Evolutionary conservation across 1,140 invertebrate species (phyloP).

Genomic region (Philaenus spumarius): DNA sequence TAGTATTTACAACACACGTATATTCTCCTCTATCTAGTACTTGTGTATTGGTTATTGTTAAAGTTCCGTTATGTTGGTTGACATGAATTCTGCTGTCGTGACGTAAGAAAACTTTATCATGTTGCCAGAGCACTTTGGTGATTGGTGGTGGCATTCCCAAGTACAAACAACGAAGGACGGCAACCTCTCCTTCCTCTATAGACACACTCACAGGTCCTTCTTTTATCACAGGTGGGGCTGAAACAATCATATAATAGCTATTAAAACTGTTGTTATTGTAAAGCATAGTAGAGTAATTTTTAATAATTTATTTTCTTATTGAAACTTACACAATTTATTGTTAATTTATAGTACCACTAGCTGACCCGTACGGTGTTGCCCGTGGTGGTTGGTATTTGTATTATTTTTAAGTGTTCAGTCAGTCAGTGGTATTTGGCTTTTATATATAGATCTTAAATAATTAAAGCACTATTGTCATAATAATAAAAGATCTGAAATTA

Average conservation of each 20-base stretch:
- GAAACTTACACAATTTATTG: too few relatives aligned
- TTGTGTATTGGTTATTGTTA: slow-evolving; percentile 51
- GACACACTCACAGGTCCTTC: slow-evolving; percentile 47
- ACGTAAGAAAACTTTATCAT: slow-evolving; percentile 45
- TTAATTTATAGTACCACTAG: too few relatives aligned
- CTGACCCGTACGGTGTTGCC: too few relatives aligned
- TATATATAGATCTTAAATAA: too few relatives aligned
- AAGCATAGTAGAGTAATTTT: too few relatives aligned
- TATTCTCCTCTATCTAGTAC: slow-evolving; percentile 58
- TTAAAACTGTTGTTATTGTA: too few relatives aligned
- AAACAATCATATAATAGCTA: slow-evolving; percentile 18
- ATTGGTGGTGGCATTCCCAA: slow-evolving; percentile 52
- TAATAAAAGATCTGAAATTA: too few relatives aligned
- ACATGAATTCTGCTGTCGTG: slow-evolving; percentile 20
- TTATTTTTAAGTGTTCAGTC: too few relatives aligned
- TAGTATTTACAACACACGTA: slow-evolving; percentile 58
- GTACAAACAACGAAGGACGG: slow-evolving; percentile 56
- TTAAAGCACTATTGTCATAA: too few relatives aligned
- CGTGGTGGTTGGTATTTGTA: too few relatives aligned
- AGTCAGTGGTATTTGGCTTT: too few relatives aligned
- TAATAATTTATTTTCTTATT: too few relatives aligned
- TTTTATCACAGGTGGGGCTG: slow-evolving; percentile 49
- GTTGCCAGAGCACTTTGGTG: slow-evolving; percentile 62
- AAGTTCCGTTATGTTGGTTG: slow-evolving; percentile 49
- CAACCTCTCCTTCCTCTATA: slow-evolving; percentile 62